Percentiles rank a stretch among this genome's conserved stretches.
Evolutionary conservation across 1,140 invertebrate genomes (phyloP).

Genomic region (Heliconius melpomene): DNA sequence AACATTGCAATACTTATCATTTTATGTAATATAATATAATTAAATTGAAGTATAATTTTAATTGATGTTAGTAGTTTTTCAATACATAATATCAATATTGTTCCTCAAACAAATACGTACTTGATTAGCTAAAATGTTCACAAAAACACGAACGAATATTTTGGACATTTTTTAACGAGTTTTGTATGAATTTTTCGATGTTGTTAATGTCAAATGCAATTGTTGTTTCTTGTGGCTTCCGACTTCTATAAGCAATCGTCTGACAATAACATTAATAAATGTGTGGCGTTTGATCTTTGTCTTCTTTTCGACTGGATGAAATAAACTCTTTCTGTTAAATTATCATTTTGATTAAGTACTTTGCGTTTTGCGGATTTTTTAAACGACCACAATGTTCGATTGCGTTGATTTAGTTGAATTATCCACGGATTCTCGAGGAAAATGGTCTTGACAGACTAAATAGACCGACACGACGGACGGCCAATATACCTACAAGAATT

Average conservation of each 20-base stretch:
- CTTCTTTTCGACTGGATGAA: conserved; percentile 2
- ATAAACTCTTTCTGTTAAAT: background rate
- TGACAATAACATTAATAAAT: conserved; percentile 58
- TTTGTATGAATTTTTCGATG: conserved; percentile 62
- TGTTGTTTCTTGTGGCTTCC: conserved; percentile 33
- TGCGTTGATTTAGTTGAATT: no score
- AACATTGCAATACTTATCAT: no score
- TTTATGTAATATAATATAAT: no score
- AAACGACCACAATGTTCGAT: no score
- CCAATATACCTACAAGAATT: no score
- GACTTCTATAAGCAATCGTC: conserved; percentile 55
- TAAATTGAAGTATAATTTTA: no score
- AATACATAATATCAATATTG: background rate
- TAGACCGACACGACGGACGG: no score
- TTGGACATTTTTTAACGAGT: conserved; percentile 57
- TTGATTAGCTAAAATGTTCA: background rate
- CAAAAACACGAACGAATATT: conserved; percentile 31
- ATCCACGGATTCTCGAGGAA: no score
- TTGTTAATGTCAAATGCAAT: conserved; percentile 45
- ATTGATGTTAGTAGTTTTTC: background rate
- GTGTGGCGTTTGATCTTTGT: conserved; percentile 19
- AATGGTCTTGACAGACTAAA: no score
- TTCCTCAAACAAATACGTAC: background rate
- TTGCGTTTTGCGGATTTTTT: no score
- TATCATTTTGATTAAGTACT: background rate